A percentile compares a stretch with the other conserved stretches of the same genome.
These are phyloP conservation scores for Stigmatopora argus DNA, from an alignment of 2,113 vertebrate genomes.

Conservation along the genomic window DNA sequence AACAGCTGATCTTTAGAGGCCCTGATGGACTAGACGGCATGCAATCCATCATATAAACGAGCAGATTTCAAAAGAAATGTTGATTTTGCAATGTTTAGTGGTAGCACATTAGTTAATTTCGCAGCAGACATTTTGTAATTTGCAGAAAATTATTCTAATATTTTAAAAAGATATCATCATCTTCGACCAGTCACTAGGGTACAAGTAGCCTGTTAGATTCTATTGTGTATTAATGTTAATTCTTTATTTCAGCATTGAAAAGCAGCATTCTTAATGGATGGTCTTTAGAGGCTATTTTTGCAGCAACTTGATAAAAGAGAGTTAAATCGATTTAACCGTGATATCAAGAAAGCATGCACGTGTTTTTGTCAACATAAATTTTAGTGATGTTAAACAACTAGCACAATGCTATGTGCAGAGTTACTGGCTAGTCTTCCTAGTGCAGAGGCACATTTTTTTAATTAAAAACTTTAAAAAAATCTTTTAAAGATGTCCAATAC, in stretches of 20 bases:
- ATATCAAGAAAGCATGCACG: neutral
- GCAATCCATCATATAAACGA: neutral
- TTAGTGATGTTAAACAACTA: neutral
- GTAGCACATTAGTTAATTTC: neutral
- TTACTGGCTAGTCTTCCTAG: neutral
- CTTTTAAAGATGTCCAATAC: neutral
- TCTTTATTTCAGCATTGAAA: neutral
- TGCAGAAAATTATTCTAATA: neutral
- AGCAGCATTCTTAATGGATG: neutral
- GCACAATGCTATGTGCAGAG: neutral
- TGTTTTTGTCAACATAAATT: neutral
- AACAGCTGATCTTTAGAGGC: neutral
- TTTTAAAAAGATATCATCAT: neutral
- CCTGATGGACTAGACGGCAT: neutral
- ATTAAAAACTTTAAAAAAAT: neutral
- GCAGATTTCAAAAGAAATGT: neutral
- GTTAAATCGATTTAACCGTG: neutral
- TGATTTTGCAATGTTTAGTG: neutral
- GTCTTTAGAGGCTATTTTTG: neutral
- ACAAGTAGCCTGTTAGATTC: neutral
- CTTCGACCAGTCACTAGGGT: neutral
- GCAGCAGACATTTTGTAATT: neutral
- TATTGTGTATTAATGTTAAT: neutral
- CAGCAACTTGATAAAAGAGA: neutral
- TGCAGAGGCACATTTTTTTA: neutral